Percentiles rank a stretch among this genome's conserved stretches.
phyloP scores from a whole-genome alignment of 2,888 invertebrate species.

The Acrobasis repandana region DNA sequence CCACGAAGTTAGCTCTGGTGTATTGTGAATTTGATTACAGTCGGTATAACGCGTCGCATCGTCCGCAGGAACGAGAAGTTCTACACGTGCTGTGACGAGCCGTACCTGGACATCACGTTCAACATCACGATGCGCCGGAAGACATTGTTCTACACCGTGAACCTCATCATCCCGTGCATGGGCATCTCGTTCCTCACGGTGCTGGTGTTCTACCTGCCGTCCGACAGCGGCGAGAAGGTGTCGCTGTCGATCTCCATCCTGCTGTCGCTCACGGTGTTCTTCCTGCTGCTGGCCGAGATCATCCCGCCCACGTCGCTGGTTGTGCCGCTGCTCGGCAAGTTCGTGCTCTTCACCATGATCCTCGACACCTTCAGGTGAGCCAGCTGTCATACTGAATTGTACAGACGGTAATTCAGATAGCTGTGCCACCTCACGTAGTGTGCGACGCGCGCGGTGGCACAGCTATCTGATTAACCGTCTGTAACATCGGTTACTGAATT shows the following conservation, averaged over 20 bases:
- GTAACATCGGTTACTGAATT: no score
- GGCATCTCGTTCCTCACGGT: constrained; percentile 98
- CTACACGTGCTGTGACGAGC: constrained; percentile 98
- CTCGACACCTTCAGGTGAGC: constrained; percentile 95
- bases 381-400: background rate
- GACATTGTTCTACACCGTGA: constrained; percentile 98
- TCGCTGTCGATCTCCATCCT: constrained; percentile 97
- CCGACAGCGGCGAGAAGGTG: constrained; percentile 99
- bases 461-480: no score
- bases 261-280: constrained; percentile 97
- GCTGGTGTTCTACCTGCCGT: constrained; percentile 98
- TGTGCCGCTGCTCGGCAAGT: constrained; percentile 96
- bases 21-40: no score
- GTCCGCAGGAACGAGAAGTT: constrained; percentile 92
- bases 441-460: no score
- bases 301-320: constrained; percentile 93
- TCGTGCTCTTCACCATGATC: constrained; percentile 98
- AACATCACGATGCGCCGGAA: constrained; percentile 98
- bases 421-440: no score
- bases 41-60: background rate
- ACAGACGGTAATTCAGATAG: background rate
- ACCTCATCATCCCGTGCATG: constrained; percentile 98
- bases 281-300: constrained; percentile 88
- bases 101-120: constrained; percentile 97
- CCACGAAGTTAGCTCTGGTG: no score